Conservation (phyloP, 2,113 vertebrate genomes). For the Hyla sarda region DNA sequence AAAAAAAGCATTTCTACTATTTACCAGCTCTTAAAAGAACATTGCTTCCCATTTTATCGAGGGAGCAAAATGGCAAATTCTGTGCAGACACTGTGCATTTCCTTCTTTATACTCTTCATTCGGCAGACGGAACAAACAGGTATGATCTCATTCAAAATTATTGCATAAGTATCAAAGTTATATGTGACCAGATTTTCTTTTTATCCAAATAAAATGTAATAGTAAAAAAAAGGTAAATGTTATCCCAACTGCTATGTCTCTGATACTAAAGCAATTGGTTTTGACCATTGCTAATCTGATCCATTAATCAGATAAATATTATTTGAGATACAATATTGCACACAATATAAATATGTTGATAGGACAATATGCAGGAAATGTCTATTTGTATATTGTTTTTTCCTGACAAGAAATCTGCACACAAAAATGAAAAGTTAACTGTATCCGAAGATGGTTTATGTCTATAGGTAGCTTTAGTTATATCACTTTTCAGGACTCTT, state of each 20-base stretch:
- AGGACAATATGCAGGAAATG: neutral
- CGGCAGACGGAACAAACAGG: constrained; percentile 70
- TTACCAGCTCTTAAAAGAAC: constrained; percentile 32
- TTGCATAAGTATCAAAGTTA: no score
- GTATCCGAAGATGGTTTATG: neutral
- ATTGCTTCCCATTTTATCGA: constrained; percentile 2
- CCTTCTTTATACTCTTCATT: constrained; percentile 65
- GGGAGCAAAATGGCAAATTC: constrained; percentile 64
- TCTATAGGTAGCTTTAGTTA: neutral
- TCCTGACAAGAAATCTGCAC: neutral
- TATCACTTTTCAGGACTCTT: neutral
- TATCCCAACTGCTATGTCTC: no score
- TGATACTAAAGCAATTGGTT: neutral
- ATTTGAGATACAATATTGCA: no score
- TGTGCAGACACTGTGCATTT: constrained; percentile 63
- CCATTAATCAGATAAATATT: no score
- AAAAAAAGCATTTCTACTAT: constrained; percentile 29
- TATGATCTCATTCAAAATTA: constrained; percentile 67
- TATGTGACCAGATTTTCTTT: no score
- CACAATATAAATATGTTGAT: no score
- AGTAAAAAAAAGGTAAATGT: neutral
- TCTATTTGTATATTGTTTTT: neutral
- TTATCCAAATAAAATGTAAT: constrained; percentile 31
- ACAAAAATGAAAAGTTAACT: neutral
- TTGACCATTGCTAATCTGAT: neutral